phyloP scores from a whole-genome alignment of 2,888 invertebrate genomes.

The Lepidocyrtinus sp. region DNA sequence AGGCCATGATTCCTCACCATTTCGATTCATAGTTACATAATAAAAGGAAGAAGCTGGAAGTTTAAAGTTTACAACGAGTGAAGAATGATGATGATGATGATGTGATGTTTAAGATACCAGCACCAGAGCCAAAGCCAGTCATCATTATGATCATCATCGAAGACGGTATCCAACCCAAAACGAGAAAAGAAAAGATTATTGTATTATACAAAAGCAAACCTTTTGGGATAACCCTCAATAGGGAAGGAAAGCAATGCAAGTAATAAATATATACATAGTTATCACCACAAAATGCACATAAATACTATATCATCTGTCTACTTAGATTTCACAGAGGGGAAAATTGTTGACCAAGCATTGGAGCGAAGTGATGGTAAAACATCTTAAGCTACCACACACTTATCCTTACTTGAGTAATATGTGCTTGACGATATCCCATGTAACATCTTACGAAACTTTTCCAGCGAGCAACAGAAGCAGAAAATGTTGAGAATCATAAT shows the following conservation, averaged over 20 bases:
- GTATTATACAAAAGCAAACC: conserved; percentile 31
- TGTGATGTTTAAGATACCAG: conserved; percentile 2
- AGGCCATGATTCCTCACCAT: conserved; percentile 49
- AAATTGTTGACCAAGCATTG: background rate
- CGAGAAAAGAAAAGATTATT: conserved; percentile 24
- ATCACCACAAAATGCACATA: conserved; percentile 50
- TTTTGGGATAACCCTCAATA: conserved; percentile 48
- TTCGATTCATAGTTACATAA: conserved; percentile 6
- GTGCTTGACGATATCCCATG: no score
- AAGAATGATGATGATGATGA: conserved; percentile 2
- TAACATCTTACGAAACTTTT: no score
- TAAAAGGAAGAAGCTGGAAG: conserved; percentile 14
- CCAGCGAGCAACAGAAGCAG: no score
- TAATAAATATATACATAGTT: conserved; percentile 26
- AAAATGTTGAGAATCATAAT: no score
- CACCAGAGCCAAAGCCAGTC: conserved; percentile 13
- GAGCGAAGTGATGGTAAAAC: background rate
- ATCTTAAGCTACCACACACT: background rate
- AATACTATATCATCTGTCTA: conserved; percentile 47
- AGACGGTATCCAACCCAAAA: conserved; percentile 39
- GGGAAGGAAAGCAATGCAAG: background rate
- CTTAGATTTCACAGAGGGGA: conserved; percentile 30
- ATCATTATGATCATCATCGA: conserved; percentile 11
- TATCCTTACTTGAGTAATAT: no score
- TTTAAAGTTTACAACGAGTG: background rate